Evolutionary conservation across 1,140 invertebrate species (phyloP).

Genomic region (Caenorhabditis remanei): DNA sequence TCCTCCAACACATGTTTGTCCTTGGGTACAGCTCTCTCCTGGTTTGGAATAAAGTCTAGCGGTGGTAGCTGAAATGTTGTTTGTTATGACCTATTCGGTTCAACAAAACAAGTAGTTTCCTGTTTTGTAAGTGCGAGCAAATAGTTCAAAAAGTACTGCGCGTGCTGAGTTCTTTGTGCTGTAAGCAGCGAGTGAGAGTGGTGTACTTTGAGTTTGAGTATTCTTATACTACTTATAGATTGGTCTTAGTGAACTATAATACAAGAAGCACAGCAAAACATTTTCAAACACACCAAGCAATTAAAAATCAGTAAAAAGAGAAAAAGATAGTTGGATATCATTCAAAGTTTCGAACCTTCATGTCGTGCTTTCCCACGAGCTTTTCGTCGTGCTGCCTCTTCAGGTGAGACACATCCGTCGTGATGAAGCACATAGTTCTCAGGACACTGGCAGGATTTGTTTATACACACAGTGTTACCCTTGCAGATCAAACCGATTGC

Average conservation of each 20-base stretch:
- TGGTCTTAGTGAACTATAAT: not conserved
- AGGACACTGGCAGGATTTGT: conserved; percentile 73
- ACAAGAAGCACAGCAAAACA: conserved; percentile 9
- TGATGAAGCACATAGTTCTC: conserved; percentile 67
- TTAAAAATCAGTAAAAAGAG: not conserved
- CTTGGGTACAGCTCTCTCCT: conserved; percentile 70
- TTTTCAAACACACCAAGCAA: conserved; percentile 35
- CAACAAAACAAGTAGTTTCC: not conserved
- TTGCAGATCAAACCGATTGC: conserved; percentile 68
- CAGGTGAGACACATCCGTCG: conserved; percentile 70
- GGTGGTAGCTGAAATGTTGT: conserved; percentile 58
- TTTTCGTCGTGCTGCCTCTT: conserved; percentile 45
- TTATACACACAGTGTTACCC: conserved; percentile 72
- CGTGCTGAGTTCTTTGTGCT: conserved; percentile 7
- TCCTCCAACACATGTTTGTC: conserved; percentile 73
- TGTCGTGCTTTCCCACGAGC: conserved; percentile 59
- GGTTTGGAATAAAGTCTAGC: conserved; percentile 69
- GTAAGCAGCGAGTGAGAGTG: not conserved
- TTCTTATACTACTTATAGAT: not conserved
- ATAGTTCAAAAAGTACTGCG: conserved; percentile 20
- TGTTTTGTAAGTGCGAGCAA: not conserved
- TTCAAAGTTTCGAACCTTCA: conserved; percentile 52
- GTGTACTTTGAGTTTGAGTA: not conserved
- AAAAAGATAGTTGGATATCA: not conserved
- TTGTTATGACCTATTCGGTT: not conserved